Conservation (phyloP, 64 coral and sea anemone species). For the Trachythela sp. region DNA sequence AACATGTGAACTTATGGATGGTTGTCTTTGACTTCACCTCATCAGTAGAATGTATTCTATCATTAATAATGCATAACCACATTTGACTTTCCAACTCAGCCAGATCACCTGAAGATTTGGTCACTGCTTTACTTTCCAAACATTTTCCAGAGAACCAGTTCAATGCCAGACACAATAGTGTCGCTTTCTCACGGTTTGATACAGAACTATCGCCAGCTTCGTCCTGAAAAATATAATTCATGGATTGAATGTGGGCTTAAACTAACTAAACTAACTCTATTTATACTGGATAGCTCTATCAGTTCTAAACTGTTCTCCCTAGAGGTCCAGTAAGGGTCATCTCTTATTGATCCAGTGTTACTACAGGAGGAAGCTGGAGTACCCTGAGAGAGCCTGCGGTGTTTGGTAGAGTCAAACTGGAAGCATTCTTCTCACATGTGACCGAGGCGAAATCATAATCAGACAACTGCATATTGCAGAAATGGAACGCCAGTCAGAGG, state of each 20-base stretch:
- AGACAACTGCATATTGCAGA: too few species aligned
- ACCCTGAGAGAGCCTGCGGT: too few species aligned
- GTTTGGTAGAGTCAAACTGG: too few species aligned
- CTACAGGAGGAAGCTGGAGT: too few species aligned
- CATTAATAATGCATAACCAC: background rate
- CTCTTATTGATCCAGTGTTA: too few species aligned
- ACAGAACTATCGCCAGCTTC: background rate
- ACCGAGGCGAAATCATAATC: too few species aligned
- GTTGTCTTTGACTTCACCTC: background rate
- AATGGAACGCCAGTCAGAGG: too few species aligned
- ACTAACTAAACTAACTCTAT: background rate
- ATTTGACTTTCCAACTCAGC: background rate
- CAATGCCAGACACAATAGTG: background rate
- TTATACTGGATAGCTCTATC: too few species aligned
- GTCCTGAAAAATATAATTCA: background rate
- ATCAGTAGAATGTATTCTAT: background rate
- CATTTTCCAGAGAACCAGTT: background rate
- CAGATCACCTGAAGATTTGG: background rate
- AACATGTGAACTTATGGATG: background rate
- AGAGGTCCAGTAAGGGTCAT: too few species aligned
- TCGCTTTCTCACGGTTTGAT: conserved; percentile 11
- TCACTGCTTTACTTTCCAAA: background rate
- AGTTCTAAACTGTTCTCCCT: too few species aligned
- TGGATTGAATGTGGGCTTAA: background rate
- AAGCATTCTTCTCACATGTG: too few species aligned